Evolutionary conservation across 2,888 invertebrate species (phyloP), one percentile per base, ranked within the genome.

Genomic region (Gymnosoma rotundatum): DNA sequence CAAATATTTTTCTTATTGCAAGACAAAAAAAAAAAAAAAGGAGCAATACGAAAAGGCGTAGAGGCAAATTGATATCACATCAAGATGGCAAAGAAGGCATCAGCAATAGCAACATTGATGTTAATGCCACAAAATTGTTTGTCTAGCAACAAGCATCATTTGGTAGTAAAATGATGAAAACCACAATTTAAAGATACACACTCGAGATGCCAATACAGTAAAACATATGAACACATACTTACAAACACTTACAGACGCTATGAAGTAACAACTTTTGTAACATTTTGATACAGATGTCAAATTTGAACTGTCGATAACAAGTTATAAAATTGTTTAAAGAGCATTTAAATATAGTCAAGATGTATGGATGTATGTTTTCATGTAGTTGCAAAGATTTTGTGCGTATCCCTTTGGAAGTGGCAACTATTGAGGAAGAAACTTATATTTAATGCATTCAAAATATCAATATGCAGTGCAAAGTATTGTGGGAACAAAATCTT

Each of bases 141-240:
- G 85, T 82, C 75, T 79, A 79, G 83, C 78, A 84, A 66, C 85
- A 86, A 78, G 86, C 87, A 86, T 86, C 87, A 87, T 87, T 87
- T 87, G 87, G 78, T 81, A 87, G 85, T 79, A 87, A 87, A 87
- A 82, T 86, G 86, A 54, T 78, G 82, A 72, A 86, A 87, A 86
- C 87, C 87, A 72, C 87, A 87, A 86, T 83, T 78, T 83, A 85
- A 83, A 86, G 80, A 74, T 75, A 82, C 70, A 75, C 61, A 82
- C 61, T 67, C 61, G 25, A 52, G 10, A 25, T 60, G 52, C 20
- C 61, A 72, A 75, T 52, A 52, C 60, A 78, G 52, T 18, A 21
- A 66, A 20, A 54, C 42, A 48, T 25, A 78, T 54, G 20, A 64
- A 38, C 14, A 45, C 63, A 60, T 12, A 69, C 69, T 6, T 50